These are phyloP conservation scores for Coelopa pilipes DNA, from an alignment of 2,888 invertebrate species.

Conservation along the genomic window DNA sequence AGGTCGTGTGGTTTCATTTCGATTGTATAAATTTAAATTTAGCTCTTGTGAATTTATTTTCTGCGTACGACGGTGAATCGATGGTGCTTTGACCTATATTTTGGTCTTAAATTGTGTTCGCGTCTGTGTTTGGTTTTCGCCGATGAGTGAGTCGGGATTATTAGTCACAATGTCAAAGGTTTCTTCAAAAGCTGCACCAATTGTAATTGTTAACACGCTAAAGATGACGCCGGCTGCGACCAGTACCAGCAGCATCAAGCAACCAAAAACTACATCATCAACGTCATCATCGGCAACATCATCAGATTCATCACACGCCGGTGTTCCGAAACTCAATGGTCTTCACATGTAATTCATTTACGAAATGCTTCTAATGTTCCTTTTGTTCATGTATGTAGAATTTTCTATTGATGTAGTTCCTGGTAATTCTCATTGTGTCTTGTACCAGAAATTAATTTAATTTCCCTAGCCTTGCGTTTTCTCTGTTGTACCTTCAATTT, in stretches of 20 bases:
- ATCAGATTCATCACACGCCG: constrained; percentile 33
- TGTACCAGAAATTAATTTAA: not conserved
- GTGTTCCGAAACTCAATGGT: constrained; percentile 33
- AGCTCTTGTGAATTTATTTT: not conserved
- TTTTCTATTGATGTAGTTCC: not conserved
- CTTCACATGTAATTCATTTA: constrained; percentile 39
- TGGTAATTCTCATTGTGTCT: constrained; percentile 1
- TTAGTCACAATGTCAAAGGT: not conserved
- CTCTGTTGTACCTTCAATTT: constrained; percentile 33
- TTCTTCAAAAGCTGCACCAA: not conserved
- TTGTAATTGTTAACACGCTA: not conserved
- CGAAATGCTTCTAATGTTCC: constrained; percentile 4
- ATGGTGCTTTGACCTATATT: constrained; percentile 27
- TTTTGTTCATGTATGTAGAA: constrained; percentile 4
- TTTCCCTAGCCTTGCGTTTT: not conserved
- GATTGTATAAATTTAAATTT: constrained; percentile 4
- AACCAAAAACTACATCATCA: constrained; percentile 46
- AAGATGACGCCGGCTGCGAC: constrained; percentile 34
- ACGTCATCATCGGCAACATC: constrained; percentile 46
- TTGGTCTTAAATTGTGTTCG: too few relatives aligned
- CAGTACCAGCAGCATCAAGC: constrained; percentile 34
- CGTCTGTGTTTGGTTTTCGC: not conserved
- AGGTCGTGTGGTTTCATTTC: not conserved
- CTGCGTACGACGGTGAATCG: not conserved
- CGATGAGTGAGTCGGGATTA: not conserved